Evolutionary conservation across 92 coral and sea anemone species (phyloP).

Genomic region (Phymanthus crucifer): DNA sequence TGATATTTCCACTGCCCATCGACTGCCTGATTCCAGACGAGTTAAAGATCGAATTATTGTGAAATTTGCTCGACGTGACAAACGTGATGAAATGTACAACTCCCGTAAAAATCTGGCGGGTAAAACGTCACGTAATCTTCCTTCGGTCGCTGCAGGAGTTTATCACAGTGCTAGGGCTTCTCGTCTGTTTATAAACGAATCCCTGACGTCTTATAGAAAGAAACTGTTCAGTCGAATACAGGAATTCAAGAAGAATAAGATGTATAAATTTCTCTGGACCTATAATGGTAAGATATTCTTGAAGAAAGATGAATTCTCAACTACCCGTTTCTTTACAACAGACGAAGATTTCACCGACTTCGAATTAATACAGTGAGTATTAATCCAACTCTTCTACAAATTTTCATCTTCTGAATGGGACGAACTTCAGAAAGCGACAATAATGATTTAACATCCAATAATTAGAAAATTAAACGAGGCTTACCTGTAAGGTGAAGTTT

Average conservation of each 20-base stretch:
- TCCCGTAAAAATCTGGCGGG: not conserved
- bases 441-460: too few relatives aligned
- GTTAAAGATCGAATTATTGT: conserved; percentile 1
- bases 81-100: not conserved
- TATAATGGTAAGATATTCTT: conserved; percentile 9
- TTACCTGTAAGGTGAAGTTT: too few relatives aligned
- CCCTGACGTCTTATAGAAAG: conserved; percentile 42
- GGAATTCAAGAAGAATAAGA: not conserved
- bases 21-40: not conserved
- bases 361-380: too few relatives aligned
- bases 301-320: not conserved
- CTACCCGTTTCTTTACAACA: too few relatives aligned
- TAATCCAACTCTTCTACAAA: too few relatives aligned
- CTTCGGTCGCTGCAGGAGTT: not conserved
- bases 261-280: conserved; percentile 18
- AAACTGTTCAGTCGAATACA: conserved; percentile 25
- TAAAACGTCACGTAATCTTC: not conserved
- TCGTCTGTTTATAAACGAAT: conserved; percentile 1
- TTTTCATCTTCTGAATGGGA: too few relatives aligned
- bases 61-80: not conserved
- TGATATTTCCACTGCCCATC: not conserved
- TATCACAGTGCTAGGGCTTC: too few relatives aligned
- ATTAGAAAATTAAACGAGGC: too few relatives aligned
- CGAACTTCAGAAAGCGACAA: too few relatives aligned
- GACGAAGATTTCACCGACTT: too few relatives aligned